Conservation (phyloP, 2,113 vertebrate genomes). For the Passer domesticus region DNA sequence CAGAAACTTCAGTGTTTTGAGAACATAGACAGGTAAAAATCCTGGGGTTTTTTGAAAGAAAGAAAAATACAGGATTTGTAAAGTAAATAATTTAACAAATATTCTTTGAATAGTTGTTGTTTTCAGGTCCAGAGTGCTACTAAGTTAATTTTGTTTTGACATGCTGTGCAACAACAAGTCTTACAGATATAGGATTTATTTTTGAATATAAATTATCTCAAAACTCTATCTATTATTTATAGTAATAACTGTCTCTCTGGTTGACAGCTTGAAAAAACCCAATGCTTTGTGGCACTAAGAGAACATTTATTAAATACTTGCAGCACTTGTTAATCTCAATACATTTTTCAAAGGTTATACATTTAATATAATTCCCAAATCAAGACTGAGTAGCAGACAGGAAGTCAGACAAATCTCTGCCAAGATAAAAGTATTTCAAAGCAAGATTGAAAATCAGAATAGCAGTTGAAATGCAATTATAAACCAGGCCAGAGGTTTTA, state of each 20-base stretch:
- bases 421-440: neutral
- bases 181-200: neutral
- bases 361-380: slow-evolving; percentile 5
- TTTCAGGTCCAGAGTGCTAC: neutral
- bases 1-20: neutral
- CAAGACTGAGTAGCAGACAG: neutral
- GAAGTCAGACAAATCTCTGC: neutral
- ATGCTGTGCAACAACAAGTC: neutral
- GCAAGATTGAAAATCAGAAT: neutral
- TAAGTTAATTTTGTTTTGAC: neutral
- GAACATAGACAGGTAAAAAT: neutral
- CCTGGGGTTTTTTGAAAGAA: accelerated
- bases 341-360: slow-evolving; percentile 15
- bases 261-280: neutral
- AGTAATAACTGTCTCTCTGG: neutral
- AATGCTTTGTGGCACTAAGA: neutral
- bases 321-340: slow-evolving; percentile 9
- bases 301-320: slow-evolving; percentile 8
- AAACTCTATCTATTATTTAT: slow-evolving; percentile 6
- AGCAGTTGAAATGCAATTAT: neutral
- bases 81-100: neutral
- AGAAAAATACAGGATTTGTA: neutral
- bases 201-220: neutral
- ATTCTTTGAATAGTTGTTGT: neutral
- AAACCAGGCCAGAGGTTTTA: neutral